Evolutionary conservation across 2,113 vertebrate genomes (phyloP), one percentile per base, ranked within the genome.

Genomic region (Neolamprologus fasciatus): DNA sequence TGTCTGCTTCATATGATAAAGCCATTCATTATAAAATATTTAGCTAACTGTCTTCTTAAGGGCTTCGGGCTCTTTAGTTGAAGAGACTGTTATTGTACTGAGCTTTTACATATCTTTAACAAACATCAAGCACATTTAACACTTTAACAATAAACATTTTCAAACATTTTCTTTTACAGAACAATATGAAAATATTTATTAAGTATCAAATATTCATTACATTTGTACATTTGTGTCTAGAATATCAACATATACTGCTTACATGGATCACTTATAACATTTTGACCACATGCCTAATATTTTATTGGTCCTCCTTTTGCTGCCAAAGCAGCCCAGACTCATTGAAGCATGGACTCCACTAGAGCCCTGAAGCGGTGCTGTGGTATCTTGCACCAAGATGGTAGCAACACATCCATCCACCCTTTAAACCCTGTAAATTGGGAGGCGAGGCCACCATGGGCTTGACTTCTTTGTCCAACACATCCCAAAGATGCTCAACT

Each of bases 11-110:
- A 71, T 58, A 19, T 80, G 88, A 92, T 82, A 87, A 86, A 61
- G 71, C 2, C 81, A 78, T 88, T 93, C 23, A 88, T 94, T 88
- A 47, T 51, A 50, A 88, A 85, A 86, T 47, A 71, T 47, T 89
- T 21, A 51, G 23, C 85, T 57, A 40, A 61, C 58, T 85, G 50
- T 42, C 14, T 12, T 55, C 26, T 58, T 45, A 42, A 45, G 14
- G 8, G 35, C 53, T 61, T 73, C 16, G 51, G 61, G 14, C 19
- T 28, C n/a, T 51, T 37, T 50, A 85, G 26, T 28, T 76, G 16
- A 76, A 76, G 23, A 76, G 42, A 45, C 21, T 26, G 66, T 45
- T 42, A 16, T 26, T 76, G 68, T 76, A 9, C 21, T 26, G 21
- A 4, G 0, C 14, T 45, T 73, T 45, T 10, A 45, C 40, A 45